Conservation (phyloP, 2,797 vertebrate species). For the Crotalus adamanteus region DNA sequence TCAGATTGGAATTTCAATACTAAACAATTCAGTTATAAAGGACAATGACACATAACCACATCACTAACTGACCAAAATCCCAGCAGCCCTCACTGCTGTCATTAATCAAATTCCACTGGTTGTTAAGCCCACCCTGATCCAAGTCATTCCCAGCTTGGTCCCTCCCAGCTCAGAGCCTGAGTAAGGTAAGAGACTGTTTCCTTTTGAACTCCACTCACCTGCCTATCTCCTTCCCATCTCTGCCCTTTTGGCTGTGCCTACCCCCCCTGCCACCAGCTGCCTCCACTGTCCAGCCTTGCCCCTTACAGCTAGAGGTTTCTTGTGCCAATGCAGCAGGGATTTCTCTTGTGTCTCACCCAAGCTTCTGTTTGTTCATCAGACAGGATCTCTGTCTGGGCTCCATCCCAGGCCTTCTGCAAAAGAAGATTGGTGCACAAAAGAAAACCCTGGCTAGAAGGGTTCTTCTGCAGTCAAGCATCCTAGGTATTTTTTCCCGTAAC, state of each 20-base stretch:
- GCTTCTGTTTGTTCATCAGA: neutral
- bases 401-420: neutral
- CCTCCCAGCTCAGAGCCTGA: neutral
- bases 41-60: neutral
- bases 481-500: neutral
- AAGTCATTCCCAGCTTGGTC: neutral
- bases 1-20: neutral
- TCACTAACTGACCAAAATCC: neutral
- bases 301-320: neutral
- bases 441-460: neutral
- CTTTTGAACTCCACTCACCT: neutral
- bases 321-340: neutral
- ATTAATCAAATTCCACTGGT: neutral
- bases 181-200: neutral
- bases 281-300: neutral
- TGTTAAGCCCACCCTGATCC: neutral
- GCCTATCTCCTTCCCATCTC: no score
- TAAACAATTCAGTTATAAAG: neutral
- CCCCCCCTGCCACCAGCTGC: neutral
- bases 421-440: neutral
- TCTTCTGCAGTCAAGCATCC: neutral
- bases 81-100: neutral
- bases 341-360: neutral
- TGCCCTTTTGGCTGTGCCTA: neutral
- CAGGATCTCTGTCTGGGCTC: neutral